Base-by-base conservation (phyloP, 2,888 invertebrate genomes). In the Rhimphoctona megacephalus region DNA sequence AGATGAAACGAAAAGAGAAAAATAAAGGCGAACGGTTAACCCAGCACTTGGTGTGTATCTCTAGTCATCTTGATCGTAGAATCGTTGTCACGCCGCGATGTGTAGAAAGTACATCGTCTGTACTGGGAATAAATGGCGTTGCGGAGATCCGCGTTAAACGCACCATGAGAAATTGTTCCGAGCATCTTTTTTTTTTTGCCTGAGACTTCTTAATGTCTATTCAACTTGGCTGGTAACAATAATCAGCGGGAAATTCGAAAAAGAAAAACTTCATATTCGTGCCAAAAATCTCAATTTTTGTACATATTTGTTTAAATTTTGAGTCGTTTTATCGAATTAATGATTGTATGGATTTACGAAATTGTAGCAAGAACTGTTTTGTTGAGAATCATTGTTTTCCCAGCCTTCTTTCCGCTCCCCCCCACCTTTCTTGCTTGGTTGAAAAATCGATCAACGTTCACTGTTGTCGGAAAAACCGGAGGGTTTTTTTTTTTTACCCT, bases 71-170 rank as follows among this genome's bases (percentile, higher is more conserved):
- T 66, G 61, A 74, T 77, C 73, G 82, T 82, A 79, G 57, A 85
- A 85, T 74, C 73, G 67, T 85, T 82, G 85, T 85, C 82, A 82
- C 85, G 85, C 74, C 74, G 85, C 67, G 81, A 25, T 79, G 74
- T 82, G 79, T 85, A 85, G 85, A 85, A 85, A 85, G 85, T 85
- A 85, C 74, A 74, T 64, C 49, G 73, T n/a, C 66, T 72, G 57
- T 52, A 49, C 64, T 69, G 46, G 52, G 52, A 73, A 73, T 30
- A 67, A 36, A 81, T 69, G 72, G 54, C 49, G 36, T 76, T 46
- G 30, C 22, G 67, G 22, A 25, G 6, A 46, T 76, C 81, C 25
- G 76, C 52, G 69, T 80, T 69, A 64, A 81, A 85, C 81, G 22
- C 64, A 57, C 54, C 66, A 46, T 81, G 81, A 77, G 78, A 81